These are phyloP conservation scores for Zosterops borbonicus DNA, from an alignment of 2,113 vertebrate genomes.

Conservation along the genomic window DNA sequence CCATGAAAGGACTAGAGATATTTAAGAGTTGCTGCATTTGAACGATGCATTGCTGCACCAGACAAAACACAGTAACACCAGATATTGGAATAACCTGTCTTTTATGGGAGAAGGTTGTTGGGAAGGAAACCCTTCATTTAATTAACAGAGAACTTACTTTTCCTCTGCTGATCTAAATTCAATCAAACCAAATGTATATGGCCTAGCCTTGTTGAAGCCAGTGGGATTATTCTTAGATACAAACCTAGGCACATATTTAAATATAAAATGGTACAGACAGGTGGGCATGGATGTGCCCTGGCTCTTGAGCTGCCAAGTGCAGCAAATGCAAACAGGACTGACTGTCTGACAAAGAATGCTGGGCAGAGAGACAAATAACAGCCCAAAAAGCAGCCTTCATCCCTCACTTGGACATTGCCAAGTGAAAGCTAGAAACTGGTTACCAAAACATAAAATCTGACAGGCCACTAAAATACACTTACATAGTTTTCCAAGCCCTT, in stretches of 20 bases:
- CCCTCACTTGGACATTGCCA: not conserved
- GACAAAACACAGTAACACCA: not conserved
- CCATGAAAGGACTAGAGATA: not conserved
- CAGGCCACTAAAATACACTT: not conserved
- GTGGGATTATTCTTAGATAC: not conserved
- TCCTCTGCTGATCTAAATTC: not conserved
- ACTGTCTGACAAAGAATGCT: not conserved
- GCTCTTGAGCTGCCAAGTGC: not conserved
- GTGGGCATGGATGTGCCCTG: not conserved
- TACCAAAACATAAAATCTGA: not conserved
- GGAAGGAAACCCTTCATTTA: not conserved
- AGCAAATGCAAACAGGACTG: not conserved
- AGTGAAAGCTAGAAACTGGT: not conserved
- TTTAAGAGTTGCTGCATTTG: not conserved
- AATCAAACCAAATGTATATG: not conserved
- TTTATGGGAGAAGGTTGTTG: not conserved
- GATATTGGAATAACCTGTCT: not conserved
- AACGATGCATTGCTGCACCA: not conserved
- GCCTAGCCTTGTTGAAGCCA: not conserved
- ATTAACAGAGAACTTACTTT: not conserved
- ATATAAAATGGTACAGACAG: not conserved
- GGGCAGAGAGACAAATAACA: not conserved
- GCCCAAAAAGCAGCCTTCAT: not conserved
- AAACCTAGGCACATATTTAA: not conserved
- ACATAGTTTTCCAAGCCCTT: not conserved